phyloP scores from a whole-genome alignment of 2,797 vertebrate species.

The Helarctos malayanus region DNA sequence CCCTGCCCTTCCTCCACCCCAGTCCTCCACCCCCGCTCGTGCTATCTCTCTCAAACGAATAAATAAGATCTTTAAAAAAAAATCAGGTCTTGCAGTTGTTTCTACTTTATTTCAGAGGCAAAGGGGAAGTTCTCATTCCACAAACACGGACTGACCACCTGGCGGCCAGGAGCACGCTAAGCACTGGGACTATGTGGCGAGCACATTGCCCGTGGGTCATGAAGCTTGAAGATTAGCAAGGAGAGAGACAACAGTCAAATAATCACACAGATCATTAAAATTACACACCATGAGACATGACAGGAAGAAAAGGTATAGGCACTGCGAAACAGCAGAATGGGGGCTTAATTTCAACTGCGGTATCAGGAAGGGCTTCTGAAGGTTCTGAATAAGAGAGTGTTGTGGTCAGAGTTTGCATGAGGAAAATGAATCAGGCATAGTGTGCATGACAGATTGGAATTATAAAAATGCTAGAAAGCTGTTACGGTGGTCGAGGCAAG shows the following conservation, averaged over 20 bases:
- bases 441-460: conserved; percentile 44
- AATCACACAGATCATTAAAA: conserved; percentile 35
- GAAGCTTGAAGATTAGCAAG: conserved; percentile 24
- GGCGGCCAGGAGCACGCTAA: neutral
- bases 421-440: conserved; percentile 14
- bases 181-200: neutral
- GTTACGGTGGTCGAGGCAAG: conserved; percentile 10
- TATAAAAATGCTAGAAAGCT: conserved; percentile 18
- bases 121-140: neutral
- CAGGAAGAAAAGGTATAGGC: conserved; percentile 2
- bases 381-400: conserved; percentile 6
- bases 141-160: neutral
- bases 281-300: neutral
- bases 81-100: neutral
- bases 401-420: conserved; percentile 8
- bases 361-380: neutral
- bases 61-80: too few relatives aligned
- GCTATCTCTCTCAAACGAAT: too few relatives aligned
- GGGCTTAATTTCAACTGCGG: conserved; percentile 6
- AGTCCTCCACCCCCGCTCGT: too few relatives aligned
- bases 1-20: too few relatives aligned
- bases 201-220: neutral
- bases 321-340: neutral
- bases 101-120: neutral
- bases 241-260: conserved; percentile 12